phyloP scores from a whole-genome alignment of 2,888 invertebrate genomes.

The Oegoconia quadripuncta region DNA sequence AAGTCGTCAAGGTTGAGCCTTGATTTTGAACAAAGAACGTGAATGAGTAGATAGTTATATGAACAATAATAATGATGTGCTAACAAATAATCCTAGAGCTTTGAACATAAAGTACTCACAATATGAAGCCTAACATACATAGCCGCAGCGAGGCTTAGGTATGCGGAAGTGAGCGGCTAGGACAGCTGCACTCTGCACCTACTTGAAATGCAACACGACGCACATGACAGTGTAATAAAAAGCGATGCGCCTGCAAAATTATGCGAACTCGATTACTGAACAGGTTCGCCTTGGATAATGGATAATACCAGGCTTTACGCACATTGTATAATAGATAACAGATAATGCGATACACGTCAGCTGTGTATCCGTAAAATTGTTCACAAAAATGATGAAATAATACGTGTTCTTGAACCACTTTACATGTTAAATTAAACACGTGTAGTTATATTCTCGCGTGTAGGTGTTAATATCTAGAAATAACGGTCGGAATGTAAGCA shows the following conservation, averaged over 20 bases:
- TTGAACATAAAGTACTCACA: too few relatives aligned
- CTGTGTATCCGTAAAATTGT: constrained; percentile 13
- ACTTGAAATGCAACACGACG: constrained; percentile 34
- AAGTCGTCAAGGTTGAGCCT: background rate
- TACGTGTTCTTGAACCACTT: constrained; percentile 21
- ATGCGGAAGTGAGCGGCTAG: constrained; percentile 47
- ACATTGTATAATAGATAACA: constrained; percentile 38
- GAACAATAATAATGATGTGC: background rate
- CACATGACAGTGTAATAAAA: constrained; percentile 40
- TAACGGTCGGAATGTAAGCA: constrained; percentile 10
- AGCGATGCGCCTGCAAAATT: constrained; percentile 41
- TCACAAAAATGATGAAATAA: constrained; percentile 18
- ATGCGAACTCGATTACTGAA: constrained; percentile 44
- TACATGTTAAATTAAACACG: constrained; percentile 16
- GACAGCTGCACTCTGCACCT: constrained; percentile 53
- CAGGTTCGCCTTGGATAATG: constrained; percentile 41
- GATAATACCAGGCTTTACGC: constrained; percentile 33
- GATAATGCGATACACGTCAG: constrained; percentile 24
- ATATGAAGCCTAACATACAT: constrained; percentile 6
- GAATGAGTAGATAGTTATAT: background rate
- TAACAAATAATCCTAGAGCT: background rate
- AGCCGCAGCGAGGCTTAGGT: constrained; percentile 18
- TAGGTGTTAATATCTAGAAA: constrained; percentile 12
- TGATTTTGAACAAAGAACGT: background rate
- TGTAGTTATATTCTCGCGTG: constrained; percentile 10